Conservation (phyloP, 2,797 vertebrate genomes). For the Psittacula derbiana region DNA sequence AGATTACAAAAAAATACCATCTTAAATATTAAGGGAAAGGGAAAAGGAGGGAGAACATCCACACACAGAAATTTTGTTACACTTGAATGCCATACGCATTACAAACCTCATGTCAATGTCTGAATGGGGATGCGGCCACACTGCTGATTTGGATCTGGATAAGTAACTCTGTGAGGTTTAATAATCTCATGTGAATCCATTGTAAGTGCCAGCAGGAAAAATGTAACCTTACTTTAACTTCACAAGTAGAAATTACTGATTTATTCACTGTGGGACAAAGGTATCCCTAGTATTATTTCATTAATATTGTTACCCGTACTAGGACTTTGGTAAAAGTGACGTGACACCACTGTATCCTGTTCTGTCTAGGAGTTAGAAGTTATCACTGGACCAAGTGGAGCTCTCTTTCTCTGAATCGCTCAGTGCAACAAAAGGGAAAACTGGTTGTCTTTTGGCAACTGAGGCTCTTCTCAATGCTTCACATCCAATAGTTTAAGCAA, state of each 20-base stretch:
- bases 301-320: not conserved
- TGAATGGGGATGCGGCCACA: not conserved
- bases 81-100: not conserved
- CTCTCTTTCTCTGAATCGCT: not conserved
- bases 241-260: not conserved
- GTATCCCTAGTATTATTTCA: not conserved
- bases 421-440: not conserved
- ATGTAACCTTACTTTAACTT: not conserved
- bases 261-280: not conserved
- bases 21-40: not conserved
- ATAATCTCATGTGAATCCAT: not conserved
- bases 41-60: not conserved
- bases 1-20: not conserved
- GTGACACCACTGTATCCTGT: not conserved
- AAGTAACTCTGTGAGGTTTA: not conserved
- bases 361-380: not conserved
- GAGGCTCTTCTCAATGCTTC: not conserved
- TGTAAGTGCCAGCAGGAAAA: not conserved
- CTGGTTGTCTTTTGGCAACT: not conserved
- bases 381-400: not conserved
- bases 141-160: not conserved
- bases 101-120: not conserved
- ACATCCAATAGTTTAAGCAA: not conserved
- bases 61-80: not conserved
- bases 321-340: not conserved